Base-by-base conservation (phyloP, 2,888 invertebrate species). In the Ptilodon capucinus region DNA sequence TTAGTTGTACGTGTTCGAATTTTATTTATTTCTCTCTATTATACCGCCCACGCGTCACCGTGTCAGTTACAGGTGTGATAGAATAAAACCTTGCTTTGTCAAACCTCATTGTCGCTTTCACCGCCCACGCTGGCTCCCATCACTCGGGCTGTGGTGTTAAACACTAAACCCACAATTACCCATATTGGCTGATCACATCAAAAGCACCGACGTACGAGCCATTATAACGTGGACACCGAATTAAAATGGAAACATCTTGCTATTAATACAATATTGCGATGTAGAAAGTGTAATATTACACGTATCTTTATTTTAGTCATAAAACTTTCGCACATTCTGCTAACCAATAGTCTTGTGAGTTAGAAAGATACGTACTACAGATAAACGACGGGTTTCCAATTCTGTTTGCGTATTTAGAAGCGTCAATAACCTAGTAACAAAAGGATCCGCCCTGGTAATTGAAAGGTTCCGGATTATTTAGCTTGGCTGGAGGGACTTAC, bases 121-220 rank as follows among this genome's bases (percentile, higher is more conserved):
- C 64, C 67, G 61, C 69, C 68, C 59, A 65, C 72, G 73, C 75
- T 62, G 18, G 11, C 55, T 46, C 67, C 62, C 52, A 40, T 71
- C 42, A 54, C 76, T 81, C 72, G 63, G 52, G 59, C 75, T 79
- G 64, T 63, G 61, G 68, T 67, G 71, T 71, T 71, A 74, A 79
- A 57, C 72, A 72, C 75, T 81, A 81, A 90, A 87, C 90, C 88
- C 78, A 86, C 90, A 90, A 91, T 90, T 90, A 91, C 86, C 86
- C 82, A 84, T 89, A 90, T 90, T 90, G 89, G 84, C 79, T 72
- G 81, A 78, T 70, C 76, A 72, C 80, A 83, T 90, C 88, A 90
- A 90, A 89, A 76, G 77, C 66, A 49, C 81, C 78, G 81, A 68
- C 81, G 59, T 57, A 42, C 60, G 49, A 62, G 76, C 78, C 74